Percentiles rank a stretch among this genome's conserved stretches.
phyloP scores from a whole-genome alignment of 2,797 vertebrate genomes.

The Schizothorax lantsangensis region DNA sequence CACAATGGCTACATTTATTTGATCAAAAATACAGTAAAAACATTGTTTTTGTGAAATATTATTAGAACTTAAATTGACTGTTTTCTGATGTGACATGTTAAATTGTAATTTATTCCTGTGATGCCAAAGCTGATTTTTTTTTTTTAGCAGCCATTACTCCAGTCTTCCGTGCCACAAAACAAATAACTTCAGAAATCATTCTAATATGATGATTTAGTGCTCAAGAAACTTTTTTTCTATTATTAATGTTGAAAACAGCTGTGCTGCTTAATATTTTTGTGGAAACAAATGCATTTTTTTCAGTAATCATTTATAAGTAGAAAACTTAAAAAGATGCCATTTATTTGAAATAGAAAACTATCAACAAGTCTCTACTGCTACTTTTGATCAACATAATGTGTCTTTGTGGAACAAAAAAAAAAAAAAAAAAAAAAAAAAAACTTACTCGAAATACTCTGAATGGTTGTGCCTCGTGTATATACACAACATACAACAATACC shows the following conservation, averaged over 20 bases:
- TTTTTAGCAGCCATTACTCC: not conserved
- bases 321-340: not conserved
- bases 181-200: not conserved
- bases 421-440: not conserved
- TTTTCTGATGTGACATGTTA: not conserved
- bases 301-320: not conserved
- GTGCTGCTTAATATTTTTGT: not conserved
- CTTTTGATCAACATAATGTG: not conserved
- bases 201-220: not conserved
- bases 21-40: too few relatives aligned
- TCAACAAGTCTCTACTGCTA: not conserved
- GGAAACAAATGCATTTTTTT: not conserved
- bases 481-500: not conserved
- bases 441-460: not conserved
- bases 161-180: not conserved
- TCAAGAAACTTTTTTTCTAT: not conserved
- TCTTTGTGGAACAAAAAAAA: not conserved
- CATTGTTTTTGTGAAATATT: not conserved
- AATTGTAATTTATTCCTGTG: not conserved
- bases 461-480: not conserved
- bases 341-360: not conserved
- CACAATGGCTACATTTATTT: not conserved
- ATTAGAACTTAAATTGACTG: not conserved
- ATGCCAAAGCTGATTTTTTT: not conserved
- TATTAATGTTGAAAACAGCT: not conserved